phyloP scores from a whole-genome alignment of 2,113 vertebrate genomes.

The Stomatorhinus ivindoensis region DNA sequence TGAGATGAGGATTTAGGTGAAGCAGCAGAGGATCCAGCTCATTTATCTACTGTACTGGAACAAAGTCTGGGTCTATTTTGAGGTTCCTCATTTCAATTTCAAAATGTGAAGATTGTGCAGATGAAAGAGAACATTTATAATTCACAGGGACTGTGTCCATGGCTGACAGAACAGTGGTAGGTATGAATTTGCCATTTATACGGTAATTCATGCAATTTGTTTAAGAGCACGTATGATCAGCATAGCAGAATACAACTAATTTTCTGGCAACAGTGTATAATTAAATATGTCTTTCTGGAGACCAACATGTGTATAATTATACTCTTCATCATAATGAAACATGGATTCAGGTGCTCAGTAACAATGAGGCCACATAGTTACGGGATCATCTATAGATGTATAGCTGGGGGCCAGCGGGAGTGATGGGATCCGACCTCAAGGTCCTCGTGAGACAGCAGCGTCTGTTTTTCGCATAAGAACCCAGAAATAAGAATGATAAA shows the following conservation, averaged over 20 bases:
- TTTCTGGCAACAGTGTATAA: neutral
- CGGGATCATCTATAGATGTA: neutral
- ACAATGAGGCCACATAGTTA: neutral
- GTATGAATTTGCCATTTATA: neutral
- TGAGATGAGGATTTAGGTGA: neutral
- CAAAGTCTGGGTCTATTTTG: neutral
- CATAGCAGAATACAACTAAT: neutral
- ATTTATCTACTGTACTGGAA: neutral
- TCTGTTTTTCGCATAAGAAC: neutral
- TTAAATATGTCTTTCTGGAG: neutral
- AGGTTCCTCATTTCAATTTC: neutral
- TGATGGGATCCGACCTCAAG: neutral
- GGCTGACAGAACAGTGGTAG: neutral
- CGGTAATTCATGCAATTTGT: neutral
- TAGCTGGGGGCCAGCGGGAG: neutral
- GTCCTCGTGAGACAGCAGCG: neutral
- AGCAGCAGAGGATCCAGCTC: neutral
- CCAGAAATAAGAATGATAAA: neutral
- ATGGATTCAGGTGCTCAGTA: neutral
- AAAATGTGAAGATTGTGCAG: neutral
- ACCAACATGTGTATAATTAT: constrained; percentile 1
- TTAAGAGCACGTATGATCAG: neutral
- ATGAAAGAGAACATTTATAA: neutral
- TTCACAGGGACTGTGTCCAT: neutral
- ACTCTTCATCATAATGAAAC: neutral